Evolutionary conservation across 2,888 invertebrate genomes (phyloP).

Genomic region (Ochropleura leucogaster): DNA sequence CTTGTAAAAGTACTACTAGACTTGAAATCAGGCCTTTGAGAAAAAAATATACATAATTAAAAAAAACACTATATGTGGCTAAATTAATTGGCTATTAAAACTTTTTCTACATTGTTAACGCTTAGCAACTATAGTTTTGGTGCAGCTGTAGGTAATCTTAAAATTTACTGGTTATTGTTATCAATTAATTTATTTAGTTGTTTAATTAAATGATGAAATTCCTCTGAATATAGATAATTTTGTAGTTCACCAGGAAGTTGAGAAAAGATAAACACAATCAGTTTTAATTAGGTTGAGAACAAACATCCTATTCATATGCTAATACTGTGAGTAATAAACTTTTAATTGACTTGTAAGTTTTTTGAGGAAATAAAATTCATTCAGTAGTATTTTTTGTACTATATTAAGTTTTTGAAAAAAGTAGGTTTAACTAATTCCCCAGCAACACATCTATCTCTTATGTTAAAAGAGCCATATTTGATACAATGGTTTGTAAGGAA

Average conservation of each 20-base stretch:
- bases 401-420: too few relatives aligned
- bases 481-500: too few relatives aligned
- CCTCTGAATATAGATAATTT: not conserved
- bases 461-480: too few relatives aligned
- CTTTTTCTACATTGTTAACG: conserved; percentile 1
- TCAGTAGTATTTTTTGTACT: too few relatives aligned
- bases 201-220: conserved; percentile 5
- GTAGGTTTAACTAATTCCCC: too few relatives aligned
- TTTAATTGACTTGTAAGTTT: too few relatives aligned
- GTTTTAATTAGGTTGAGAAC: not conserved
- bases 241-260: conserved; percentile 10
- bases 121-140: not conserved
- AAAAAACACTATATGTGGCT: not conserved
- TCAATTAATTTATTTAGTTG: conserved; percentile 8
- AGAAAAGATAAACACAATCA: not conserved
- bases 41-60: not conserved
- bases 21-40: too few relatives aligned
- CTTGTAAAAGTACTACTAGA: too few relatives aligned
- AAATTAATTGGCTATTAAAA: not conserved
- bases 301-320: not conserved
- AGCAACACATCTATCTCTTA: too few relatives aligned
- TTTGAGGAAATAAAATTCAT: too few relatives aligned
- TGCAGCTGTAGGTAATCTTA: not conserved
- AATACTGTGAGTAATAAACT: too few relatives aligned
- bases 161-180: conserved; percentile 9